Conservation (phyloP, 2,113 vertebrate species). For the Boleophthalmus pectinirostris region DNA sequence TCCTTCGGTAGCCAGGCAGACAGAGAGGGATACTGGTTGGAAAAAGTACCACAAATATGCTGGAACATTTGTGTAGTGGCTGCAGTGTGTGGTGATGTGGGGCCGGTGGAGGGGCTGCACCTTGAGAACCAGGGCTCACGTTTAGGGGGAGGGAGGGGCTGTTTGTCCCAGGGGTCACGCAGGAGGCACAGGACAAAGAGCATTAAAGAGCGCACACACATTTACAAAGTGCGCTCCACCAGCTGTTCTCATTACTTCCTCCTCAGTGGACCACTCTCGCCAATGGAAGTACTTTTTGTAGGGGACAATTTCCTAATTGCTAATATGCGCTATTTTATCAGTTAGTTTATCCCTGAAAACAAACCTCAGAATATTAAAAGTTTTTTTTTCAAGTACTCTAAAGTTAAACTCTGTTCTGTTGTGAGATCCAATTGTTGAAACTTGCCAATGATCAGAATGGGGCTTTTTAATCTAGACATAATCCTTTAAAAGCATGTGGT, state of each 20-base stretch:
- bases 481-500: too few species aligned
- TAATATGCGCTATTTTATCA: background rate
- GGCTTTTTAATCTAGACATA: too few species aligned
- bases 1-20: conserved; percentile 3
- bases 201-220: conserved; percentile 23
- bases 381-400: background rate
- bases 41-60: conserved; percentile 11
- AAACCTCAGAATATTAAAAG: background rate
- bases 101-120: conserved; percentile 8
- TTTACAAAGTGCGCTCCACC: conserved; percentile 44
- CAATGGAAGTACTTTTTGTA: background rate
- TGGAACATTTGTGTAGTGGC: conserved; percentile 13
- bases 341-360: background rate
- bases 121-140: conserved; percentile 7
- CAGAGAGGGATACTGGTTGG: conserved; percentile 7
- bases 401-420: background rate
- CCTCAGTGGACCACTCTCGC: conserved; percentile 41
- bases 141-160: background rate
- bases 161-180: conserved; percentile 10
- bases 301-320: conserved; percentile 1
- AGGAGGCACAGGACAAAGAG: conserved; percentile 42
- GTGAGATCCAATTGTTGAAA: background rate
- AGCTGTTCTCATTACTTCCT: conserved; percentile 73
- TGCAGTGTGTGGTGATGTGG: background rate
- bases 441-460: background rate